These are phyloP conservation scores for Drosophila subobscura DNA, from an alignment of 1,140 invertebrate species.

Conservation along the genomic window DNA sequence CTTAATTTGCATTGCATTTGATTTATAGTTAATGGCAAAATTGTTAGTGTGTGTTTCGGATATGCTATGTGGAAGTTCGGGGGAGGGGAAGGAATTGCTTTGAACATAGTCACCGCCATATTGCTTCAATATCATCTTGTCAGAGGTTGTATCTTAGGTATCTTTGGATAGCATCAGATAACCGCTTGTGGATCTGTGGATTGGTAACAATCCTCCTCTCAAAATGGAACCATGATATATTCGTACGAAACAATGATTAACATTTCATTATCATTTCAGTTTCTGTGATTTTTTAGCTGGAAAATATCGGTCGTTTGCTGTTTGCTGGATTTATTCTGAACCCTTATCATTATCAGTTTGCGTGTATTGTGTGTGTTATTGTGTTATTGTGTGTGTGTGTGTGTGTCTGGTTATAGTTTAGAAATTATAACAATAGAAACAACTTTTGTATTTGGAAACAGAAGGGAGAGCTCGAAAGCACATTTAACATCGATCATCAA, in stretches of 20 bases:
- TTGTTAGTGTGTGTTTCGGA: conserved; percentile 29
- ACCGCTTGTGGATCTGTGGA: conserved; percentile 8
- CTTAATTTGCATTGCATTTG: conserved; percentile 30
- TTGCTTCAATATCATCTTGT: conserved; percentile 82
- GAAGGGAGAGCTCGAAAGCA: conserved; percentile 61
- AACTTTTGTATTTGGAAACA: conserved; percentile 64
- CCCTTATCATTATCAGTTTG: conserved; percentile 24
- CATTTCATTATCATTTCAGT: no score
- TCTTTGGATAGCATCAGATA: conserved; percentile 6
- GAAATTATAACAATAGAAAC: conserved; percentile 47
- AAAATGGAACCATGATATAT: no score
- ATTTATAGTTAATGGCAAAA: conserved; percentile 35
- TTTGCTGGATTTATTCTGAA: conserved; percentile 9
- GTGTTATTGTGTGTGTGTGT: conserved; percentile 35
- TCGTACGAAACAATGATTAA: no score
- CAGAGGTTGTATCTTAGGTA: conserved; percentile 38
- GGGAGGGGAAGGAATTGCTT: conserved; percentile 43
- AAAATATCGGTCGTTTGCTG: no score
- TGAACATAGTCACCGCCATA: conserved; percentile 83
- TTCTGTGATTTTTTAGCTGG: no score
- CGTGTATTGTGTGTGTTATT: conserved; percentile 25
- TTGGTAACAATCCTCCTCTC: neutral
- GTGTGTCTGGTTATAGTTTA: conserved; percentile 41
- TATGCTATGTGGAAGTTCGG: conserved; percentile 35
- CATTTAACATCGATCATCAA: conserved; percentile 74